Percentiles rank a stretch among this genome's conserved stretches.
Evolutionary conservation across 2,888 invertebrate genomes (phyloP).

Genomic region (Dorcus hopei): DNA sequence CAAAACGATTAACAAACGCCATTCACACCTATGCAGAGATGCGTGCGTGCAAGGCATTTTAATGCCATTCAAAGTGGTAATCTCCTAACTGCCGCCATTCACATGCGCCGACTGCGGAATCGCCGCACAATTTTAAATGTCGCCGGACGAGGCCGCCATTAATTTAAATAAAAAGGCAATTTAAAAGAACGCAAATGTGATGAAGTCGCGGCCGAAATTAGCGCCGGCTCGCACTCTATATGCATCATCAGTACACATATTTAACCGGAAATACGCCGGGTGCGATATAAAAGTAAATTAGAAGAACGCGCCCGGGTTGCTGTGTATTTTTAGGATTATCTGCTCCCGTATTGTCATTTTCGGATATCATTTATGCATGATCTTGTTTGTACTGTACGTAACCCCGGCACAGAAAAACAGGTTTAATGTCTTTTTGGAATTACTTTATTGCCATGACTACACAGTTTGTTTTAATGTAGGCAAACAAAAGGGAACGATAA

Average conservation of each 20-base stretch:
- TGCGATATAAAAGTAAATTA: not conserved
- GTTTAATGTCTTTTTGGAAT: too few relatives aligned
- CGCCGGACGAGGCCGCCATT: not conserved
- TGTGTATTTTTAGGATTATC: not conserved
- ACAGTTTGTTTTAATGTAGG: too few relatives aligned
- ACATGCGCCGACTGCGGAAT: conserved; percentile 1
- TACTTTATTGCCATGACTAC: too few relatives aligned
- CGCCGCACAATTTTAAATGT: not conserved
- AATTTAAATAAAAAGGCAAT: conserved; percentile 3
- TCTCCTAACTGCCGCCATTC: not conserved
- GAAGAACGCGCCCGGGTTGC: not conserved
- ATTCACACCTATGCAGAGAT: not conserved
- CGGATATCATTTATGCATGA: not conserved
- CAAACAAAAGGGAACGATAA: too few relatives aligned
- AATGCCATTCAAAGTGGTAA: not conserved
- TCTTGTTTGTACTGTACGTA: not conserved
- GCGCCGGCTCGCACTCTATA: not conserved
- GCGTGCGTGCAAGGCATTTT: not conserved
- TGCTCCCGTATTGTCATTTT: not conserved
- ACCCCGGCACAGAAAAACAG: too few relatives aligned
- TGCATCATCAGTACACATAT: not conserved
- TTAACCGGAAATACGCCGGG: conserved; percentile 1
- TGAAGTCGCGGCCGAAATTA: not conserved
- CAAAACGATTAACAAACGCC: too few relatives aligned
- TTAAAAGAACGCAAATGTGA: conserved; percentile 2